Evolutionary conservation across 1,140 invertebrate genomes (phyloP).

Genomic region (honey bee (Apis mellifera)): Amel_HAv3.1 CM009933.2:3752001-3752500

Average conservation of each 20-base stretch:
- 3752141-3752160: constrained; percentile 34
- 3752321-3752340: constrained; percentile 53
- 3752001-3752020: background rate
- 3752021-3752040: background rate
- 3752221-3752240: constrained; percentile 65
- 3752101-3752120: constrained; percentile 18
- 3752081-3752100: constrained; percentile 28
- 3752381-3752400: background rate
- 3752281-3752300: constrained; percentile 49
- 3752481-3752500: background rate
- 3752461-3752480: too few relatives aligned
- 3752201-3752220: constrained; percentile 56
- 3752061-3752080: background rate
- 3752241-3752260: constrained; percentile 43
- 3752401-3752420: background rate
- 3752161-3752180: constrained; percentile 67
- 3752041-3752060: background rate
- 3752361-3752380: background rate
- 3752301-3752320: constrained; percentile 54
- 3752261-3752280: constrained; percentile 40
- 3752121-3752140: constrained; percentile 42
- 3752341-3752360: constrained; percentile 60
- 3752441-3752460: too few relatives aligned
- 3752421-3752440: background rate
- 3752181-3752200: constrained; percentile 73